Evolutionary conservation across 2,797 vertebrate species (phyloP).

Genomic region (Chelon auratus): DNA sequence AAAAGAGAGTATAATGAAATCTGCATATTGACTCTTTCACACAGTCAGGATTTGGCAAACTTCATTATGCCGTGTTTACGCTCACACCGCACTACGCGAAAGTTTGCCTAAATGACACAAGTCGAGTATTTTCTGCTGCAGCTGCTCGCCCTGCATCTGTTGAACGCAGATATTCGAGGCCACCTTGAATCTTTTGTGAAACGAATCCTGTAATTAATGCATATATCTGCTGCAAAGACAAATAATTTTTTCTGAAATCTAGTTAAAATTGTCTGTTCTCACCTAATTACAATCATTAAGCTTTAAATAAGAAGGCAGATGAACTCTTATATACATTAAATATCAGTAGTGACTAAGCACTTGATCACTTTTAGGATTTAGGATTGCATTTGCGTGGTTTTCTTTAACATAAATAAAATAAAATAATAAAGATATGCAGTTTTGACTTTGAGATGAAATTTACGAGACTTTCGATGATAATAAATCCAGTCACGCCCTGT

Average conservation of each 20-base stretch:
- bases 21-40: background rate
- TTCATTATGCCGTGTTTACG: slow-evolving; percentile 23
- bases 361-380: too few species aligned
- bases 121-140: slow-evolving; percentile 31
- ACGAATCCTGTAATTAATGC: background rate
- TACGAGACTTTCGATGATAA: background rate
- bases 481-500: background rate
- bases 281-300: background rate
- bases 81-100: background rate
- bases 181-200: background rate
- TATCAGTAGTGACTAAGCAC: too few species aligned
- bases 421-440: too few species aligned
- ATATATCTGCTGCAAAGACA: background rate
- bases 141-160: slow-evolving; percentile 31
- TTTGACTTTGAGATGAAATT: too few species aligned
- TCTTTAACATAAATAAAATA: too few species aligned
- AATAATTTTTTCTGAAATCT: background rate
- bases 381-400: too few species aligned
- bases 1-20: background rate
- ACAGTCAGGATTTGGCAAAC: slow-evolving; percentile 5
- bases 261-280: background rate
- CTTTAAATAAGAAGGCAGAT: background rate
- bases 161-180: slow-evolving; percentile 7
- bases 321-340: background rate
- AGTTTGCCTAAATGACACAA: background rate